Evolutionary conservation across 2,113 vertebrate species (phyloP).

Genomic region (Hemichromis elongatus): DNA sequence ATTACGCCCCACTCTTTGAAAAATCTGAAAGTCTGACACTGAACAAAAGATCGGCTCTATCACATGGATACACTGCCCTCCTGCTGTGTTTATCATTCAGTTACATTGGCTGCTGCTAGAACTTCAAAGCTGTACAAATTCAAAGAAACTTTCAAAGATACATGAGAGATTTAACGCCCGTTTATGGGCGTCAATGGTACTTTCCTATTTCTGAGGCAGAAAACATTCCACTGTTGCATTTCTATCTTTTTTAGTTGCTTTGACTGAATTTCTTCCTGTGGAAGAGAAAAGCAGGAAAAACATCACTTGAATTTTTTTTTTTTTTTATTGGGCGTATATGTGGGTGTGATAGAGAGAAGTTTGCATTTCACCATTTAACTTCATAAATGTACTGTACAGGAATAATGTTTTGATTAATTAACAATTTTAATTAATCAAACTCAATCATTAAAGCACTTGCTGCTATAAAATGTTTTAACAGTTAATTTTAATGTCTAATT

Average conservation of each 20-base stretch:
- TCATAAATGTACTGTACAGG: background rate
- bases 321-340: background rate
- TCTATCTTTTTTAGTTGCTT: background rate
- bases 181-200: background rate
- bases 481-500: conserved; percentile 1
- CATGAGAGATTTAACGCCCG: background rate
- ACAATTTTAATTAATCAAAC: background rate
- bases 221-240: background rate
- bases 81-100: background rate
- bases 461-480: background rate
- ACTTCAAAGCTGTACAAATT: background rate
- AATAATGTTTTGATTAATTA: background rate
- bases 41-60: background rate
- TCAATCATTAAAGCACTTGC: background rate
- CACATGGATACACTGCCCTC: background rate
- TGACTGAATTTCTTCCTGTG: conserved; percentile 59
- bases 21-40: background rate
- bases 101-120: background rate
- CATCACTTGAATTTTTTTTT: background rate
- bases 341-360: background rate
- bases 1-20: background rate
- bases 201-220: background rate
- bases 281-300: conserved; percentile 42
- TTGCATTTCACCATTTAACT: background rate
- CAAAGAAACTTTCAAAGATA: background rate